Conservation (phyloP, 2,797 vertebrate species). For the Enteromius anoplus region DNA sequence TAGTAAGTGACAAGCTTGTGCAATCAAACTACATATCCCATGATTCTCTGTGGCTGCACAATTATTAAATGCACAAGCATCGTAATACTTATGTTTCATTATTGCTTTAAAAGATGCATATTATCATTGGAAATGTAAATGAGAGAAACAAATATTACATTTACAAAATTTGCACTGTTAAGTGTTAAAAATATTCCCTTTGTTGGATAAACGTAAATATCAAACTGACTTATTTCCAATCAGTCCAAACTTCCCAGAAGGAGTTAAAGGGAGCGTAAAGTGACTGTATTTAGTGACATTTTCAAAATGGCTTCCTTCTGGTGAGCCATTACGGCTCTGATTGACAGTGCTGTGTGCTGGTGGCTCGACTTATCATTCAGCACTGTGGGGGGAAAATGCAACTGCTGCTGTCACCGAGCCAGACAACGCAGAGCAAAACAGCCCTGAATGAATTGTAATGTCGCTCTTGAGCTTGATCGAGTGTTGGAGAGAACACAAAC, state of each 20-base stretch:
- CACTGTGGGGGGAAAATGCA: constrained; percentile 43
- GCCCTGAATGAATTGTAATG: constrained; percentile 27
- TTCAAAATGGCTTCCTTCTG: constrained; percentile 55
- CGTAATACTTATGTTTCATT: neutral
- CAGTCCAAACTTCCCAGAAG: neutral
- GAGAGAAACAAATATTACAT: neutral
- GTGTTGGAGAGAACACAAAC: neutral
- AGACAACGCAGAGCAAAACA: constrained; percentile 31
- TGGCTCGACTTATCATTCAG: constrained; percentile 58
- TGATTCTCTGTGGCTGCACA: neutral
- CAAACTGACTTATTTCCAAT: neutral
- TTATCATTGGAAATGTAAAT: neutral
- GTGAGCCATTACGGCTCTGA: constrained; percentile 49
- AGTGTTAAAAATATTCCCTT: neutral
- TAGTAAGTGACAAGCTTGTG: neutral
- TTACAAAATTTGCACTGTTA: neutral
- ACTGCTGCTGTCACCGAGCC: constrained; percentile 46
- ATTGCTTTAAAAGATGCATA: neutral
- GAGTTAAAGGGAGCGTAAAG: neutral
- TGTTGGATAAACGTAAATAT: neutral
- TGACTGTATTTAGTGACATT: constrained; percentile 1
- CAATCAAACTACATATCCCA: constrained; percentile 4
- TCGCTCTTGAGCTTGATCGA: constrained; percentile 5
- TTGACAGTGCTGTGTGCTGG: constrained; percentile 54
- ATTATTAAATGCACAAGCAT: neutral